Base-by-base conservation (phyloP, 2,113 vertebrate genomes). In the Tretioscincus oriximinensis region DNA sequence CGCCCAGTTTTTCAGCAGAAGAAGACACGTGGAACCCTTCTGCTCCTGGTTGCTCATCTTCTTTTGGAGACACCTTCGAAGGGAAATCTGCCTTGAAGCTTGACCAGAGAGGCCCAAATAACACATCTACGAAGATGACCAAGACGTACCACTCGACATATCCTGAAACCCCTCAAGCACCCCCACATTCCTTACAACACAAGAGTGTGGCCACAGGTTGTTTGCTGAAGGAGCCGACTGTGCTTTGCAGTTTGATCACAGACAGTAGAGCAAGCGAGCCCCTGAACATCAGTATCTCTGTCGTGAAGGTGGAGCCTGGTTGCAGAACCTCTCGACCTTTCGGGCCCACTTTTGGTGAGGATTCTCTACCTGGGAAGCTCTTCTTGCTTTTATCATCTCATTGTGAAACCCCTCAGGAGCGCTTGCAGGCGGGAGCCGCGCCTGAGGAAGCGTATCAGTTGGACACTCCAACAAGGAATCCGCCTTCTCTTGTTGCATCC, bases 341-440 rank as follows among this genome's bases (percentile, higher is more conserved):
- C 1, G 9, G 9, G 69, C 47, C 84, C 1, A 1, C 58, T 2
- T 7, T 85, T 20, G 77, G 85, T 18, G 94, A 91, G 70, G 98
- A 98, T 76, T 94, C 94, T 0, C 91, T 94, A 64, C 98, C 98
- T 0, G 98, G 98, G 85, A 94, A 96, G 89, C 83, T 99, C 78
- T 99, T 99, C 82, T 95, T 98, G 66, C 88, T 94, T 69, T 89
- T 86, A 4, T 58, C 54, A 18, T 83, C 90, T 3, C 88, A 87
- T 41, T 91, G 88, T 22, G 70, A 89, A 18, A 83, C 77, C 0
- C 60, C 86, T 77, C 81, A 2, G 0, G 77, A 86, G 71, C 85
- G 76, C 20, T 83, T 86, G 49, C 88, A 73, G 0, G 70, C 14
- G 1, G 65, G 0, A 66, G 90, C 88, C 69, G n/a, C 66, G 9